Evolutionary conservation across 1,140 invertebrate genomes (phyloP).

Genomic region (Saccostrea glomerata): DNA sequence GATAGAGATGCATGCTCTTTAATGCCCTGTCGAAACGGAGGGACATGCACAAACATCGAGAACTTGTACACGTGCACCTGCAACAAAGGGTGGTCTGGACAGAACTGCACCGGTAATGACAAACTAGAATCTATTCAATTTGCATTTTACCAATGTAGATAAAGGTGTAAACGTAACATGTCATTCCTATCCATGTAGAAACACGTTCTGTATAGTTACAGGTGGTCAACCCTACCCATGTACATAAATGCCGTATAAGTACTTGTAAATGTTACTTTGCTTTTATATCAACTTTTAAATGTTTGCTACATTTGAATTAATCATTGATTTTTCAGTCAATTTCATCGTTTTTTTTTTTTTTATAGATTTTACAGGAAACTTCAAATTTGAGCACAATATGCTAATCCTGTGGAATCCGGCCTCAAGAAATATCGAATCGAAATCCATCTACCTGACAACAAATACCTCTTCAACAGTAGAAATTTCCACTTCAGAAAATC

Average conservation of each 20-base stretch:
- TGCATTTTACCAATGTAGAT: too few species aligned
- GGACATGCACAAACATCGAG: background rate
- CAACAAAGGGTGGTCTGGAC: background rate
- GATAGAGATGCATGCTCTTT: background rate
- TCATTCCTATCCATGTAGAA: background rate
- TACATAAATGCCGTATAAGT: background rate
- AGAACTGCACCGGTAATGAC: background rate
- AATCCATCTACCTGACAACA: background rate
- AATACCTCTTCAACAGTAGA: background rate
- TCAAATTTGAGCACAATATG: background rate
- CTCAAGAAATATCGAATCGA: background rate
- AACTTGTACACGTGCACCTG: background rate
- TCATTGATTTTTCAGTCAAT: background rate
- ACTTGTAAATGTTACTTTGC: background rate
- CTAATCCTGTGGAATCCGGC: background rate
- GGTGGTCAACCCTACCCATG: background rate
- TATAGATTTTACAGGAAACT: background rate
- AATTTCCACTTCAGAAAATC: background rate
- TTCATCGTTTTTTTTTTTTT: background rate
- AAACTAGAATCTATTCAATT: too few species aligned
- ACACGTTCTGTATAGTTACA: background rate
- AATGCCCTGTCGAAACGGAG: background rate
- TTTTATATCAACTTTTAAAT: background rate
- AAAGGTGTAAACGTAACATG: background rate
- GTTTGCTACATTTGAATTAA: background rate